Base-by-base conservation (phyloP, 2,113 vertebrate genomes). In the Pachypanchax playfairii region DNA sequence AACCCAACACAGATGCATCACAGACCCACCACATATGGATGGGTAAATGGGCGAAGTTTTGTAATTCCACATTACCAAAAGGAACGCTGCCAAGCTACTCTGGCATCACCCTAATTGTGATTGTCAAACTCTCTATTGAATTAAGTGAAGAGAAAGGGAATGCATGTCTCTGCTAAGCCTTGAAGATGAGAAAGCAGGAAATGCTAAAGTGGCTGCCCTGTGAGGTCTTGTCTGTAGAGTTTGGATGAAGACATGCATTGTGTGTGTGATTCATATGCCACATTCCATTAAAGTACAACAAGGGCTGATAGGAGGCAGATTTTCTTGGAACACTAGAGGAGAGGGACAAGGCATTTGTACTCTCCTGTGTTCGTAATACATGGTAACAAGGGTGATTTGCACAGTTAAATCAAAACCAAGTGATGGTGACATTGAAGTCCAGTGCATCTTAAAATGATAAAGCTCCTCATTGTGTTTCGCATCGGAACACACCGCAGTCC, bases 341-440 rank as follows among this genome's bases (percentile, higher is more conserved):
- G 38, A 38, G 71, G 83, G 71, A 74, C 58, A 73, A 64, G 82
- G 75, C 72, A 86, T 76, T 78, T 82, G 77, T 84, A 82, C 68
- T 76, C 84, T 78, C 68, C 62, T 65, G 72, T 20, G 41, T 60
- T 43, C 62, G 22, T 85, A 89, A 87, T 72, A 74, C 75, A 88
- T 70, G 81, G 65, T 90, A 92, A 90, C 86, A 78, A 84, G 85
- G 78, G 87, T 79, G 87, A 91, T 91, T 91, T 90, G 91, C 88
- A 77, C 78, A 68, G 77, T 77, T 80, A 87, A 90, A 90, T 91
- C 87, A 91, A 90, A 92, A 90, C 79, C 89, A 88, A 91, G 85
- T 80, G 83, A 75, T 66, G 85, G 77, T 75, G 77, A 82, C 79
- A 79, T 75, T 75, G 69, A 80, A 84, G 77, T 74, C 44, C 52